phyloP scores from a whole-genome alignment of 2,797 vertebrate species.

The Crocodylus rhombifer region DNA sequence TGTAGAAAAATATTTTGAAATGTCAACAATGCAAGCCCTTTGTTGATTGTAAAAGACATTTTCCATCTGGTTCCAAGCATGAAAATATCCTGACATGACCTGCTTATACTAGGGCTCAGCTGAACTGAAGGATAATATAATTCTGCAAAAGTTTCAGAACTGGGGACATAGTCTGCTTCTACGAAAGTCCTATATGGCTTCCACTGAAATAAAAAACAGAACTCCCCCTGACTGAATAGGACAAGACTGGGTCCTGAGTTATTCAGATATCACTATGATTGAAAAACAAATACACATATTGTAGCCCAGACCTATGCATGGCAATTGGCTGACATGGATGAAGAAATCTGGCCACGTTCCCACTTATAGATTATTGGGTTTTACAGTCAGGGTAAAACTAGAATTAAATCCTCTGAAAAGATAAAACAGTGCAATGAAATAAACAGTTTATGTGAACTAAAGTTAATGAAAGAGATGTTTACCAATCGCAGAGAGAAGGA shows the following conservation, averaged over 20 bases:
- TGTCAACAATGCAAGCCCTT: slow-evolving; percentile 64
- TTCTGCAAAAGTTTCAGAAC: slow-evolving; percentile 8
- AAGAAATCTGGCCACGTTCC: background rate
- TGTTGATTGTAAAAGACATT: slow-evolving; percentile 69
- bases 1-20: slow-evolving; percentile 58
- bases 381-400: background rate
- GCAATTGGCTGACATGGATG: background rate
- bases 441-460: background rate
- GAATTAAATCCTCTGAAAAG: slow-evolving; percentile 3
- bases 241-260: background rate
- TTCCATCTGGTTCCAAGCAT: slow-evolving; percentile 71
- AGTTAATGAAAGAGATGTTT: slow-evolving; percentile 19
- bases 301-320: background rate
- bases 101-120: slow-evolving; percentile 32
- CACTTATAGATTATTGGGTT: background rate
- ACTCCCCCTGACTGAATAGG: background rate
- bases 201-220: background rate
- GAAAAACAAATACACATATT: background rate
- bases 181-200: background rate
- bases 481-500: background rate
- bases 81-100: slow-evolving; percentile 72
- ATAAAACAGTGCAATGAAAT: background rate
- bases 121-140: slow-evolving; percentile 47
- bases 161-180: background rate
- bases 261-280: background rate